phyloP scores from a whole-genome alignment of 2,113 vertebrate species.

The Furnarius figulus region DNA sequence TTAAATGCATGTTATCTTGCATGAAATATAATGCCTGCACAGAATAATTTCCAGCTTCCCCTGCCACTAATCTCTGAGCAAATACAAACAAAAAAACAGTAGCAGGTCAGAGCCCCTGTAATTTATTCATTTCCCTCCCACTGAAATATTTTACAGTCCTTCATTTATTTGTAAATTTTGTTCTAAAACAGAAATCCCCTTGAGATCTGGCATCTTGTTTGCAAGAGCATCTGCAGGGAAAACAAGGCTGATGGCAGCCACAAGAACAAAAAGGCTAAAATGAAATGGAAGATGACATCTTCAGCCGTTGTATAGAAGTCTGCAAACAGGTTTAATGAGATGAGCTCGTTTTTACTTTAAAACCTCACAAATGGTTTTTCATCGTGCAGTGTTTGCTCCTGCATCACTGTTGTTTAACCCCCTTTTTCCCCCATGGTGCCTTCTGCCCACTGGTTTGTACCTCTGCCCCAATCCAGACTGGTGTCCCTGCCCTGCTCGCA shows the following conservation, averaged over 20 bases:
- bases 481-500: background rate
- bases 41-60: background rate
- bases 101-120: background rate
- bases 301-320: background rate
- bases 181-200: conserved; percentile 17
- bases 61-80: background rate
- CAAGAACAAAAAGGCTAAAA: conserved; percentile 12
- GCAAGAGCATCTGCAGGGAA: background rate
- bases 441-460: background rate
- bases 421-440: accelerated
- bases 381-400: background rate
- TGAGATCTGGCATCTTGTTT: conserved; percentile 45
- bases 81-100: conserved; percentile 36
- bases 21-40: background rate
- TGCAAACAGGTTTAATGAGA: background rate
- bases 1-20: background rate
- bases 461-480: background rate
- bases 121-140: conserved; percentile 27
- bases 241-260: background rate
- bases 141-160: conserved; percentile 22
- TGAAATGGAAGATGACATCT: conserved; percentile 21
- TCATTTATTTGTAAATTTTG: conserved; percentile 52
- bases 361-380: background rate
- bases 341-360: background rate
- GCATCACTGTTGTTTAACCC: background rate